Evolutionary conservation across 2,888 invertebrate genomes (phyloP), one percentile per base, ranked within the genome.

Genomic region (Autographa pulchrina): DNA sequence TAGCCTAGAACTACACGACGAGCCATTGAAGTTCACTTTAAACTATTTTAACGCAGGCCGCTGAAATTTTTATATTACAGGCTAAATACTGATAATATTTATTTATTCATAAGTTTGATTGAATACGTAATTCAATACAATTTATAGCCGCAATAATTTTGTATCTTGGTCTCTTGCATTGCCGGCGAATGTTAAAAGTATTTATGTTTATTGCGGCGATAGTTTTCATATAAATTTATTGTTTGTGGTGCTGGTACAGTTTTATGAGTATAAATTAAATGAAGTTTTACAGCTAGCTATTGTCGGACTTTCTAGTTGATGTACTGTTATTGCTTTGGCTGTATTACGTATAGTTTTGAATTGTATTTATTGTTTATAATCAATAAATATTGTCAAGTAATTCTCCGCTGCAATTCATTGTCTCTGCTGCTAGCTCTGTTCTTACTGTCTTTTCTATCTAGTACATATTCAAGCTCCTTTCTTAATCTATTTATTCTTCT

Each of bases 141-240:
- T 85, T 80, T 85, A 85, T 65, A 58, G 65, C 73, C 41, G 54
- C 62, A 72, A 75, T 81, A 77, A 62, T 82, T 68, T 65, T 66
- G 68, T 73, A 74, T 77, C 59, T 62, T 81, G 83, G 81, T 16
- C 48, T 7, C 6, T 84, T 85, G 74, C 72, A 75, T 76, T 72
- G 70, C 54, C 74, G 67, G 70, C 74, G 41, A 71, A 65, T 76
- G 74, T 74, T 70, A 65, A 63, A 61, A 70, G 56, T 73, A 78
- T 78, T 77, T 76, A 80, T 82, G 78, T 78, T 82, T 78, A 77
- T 74, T 70, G 59, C 67, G 35, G 20, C 59, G 65, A 74, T 78
- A 75, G 72, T 72, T 75, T 75, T 58, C 59, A 63, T 71, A 72
- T 72, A 43, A 13, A 68, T 84, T 72, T 70, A 77, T 66, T 74